phyloP scores from a whole-genome alignment of 2,888 invertebrate genomes.

The Drosophila kanekoi region DNA sequence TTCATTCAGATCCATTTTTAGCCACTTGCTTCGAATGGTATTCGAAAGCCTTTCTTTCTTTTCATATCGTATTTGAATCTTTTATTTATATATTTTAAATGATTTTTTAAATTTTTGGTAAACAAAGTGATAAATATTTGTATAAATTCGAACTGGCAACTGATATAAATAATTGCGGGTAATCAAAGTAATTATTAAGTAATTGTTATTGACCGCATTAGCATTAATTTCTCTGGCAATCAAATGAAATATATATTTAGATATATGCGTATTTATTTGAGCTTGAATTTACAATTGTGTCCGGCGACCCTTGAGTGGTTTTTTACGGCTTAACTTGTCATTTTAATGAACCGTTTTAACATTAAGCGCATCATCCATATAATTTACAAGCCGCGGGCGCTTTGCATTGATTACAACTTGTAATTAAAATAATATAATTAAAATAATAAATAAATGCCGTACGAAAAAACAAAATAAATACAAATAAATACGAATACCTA shows the following conservation, averaged over 20 bases:
- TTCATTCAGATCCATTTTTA: no score
- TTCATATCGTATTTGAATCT: neutral
- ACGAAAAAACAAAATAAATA: slow-evolving; percentile 15
- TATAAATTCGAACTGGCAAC: neutral
- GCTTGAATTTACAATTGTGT: slow-evolving; percentile 19
- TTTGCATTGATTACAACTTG: slow-evolving; percentile 60
- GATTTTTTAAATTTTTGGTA: neutral
- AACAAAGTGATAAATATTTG: neutral
- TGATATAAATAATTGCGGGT: neutral
- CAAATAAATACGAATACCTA: slow-evolving; percentile 26
- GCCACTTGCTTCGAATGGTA: no score
- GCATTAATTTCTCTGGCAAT: neutral
- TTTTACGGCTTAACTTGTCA: slow-evolving; percentile 27
- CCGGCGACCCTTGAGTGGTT: slow-evolving; percentile 5
- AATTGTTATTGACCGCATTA: slow-evolving; percentile 5
- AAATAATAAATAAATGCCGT: slow-evolving; percentile 63
- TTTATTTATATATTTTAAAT: neutral
- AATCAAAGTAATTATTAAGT: slow-evolving; percentile 2
- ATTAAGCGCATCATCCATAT: slow-evolving; percentile 53
- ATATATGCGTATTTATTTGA: neutral
- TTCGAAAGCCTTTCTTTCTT: no score
- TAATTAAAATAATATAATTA: slow-evolving; percentile 72
- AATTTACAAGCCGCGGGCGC: slow-evolving; percentile 44
- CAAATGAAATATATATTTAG: slow-evolving; percentile 19
- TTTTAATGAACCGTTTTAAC: slow-evolving; percentile 54